These are phyloP conservation scores for Tortrix viridana DNA, from an alignment of 2,888 invertebrate genomes.

Conservation along the genomic window DNA sequence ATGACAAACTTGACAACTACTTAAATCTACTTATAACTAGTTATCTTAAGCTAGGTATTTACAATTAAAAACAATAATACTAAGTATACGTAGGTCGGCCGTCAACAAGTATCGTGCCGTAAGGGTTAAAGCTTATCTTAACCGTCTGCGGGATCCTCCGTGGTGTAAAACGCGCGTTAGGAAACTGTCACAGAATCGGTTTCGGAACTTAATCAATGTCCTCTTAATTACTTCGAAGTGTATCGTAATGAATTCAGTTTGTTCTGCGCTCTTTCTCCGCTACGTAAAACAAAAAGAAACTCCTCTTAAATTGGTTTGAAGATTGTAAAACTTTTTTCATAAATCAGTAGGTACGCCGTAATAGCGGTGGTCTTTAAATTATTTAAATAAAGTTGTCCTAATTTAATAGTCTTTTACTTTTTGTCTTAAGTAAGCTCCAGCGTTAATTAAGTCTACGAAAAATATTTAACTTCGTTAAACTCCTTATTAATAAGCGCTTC, in stretches of 20 bases:
- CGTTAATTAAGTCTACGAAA: slow-evolving; percentile 6
- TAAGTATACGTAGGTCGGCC: too few relatives aligned
- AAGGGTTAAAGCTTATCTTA: background rate
- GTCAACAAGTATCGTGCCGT: too few relatives aligned
- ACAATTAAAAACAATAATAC: too few relatives aligned
- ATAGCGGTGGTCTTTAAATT: slow-evolving; percentile 59
- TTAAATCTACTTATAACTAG: too few relatives aligned
- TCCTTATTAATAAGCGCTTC: too few relatives aligned
- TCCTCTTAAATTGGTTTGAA: slow-evolving; percentile 67
- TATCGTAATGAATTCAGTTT: slow-evolving; percentile 49
- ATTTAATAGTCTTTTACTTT: slow-evolving; percentile 47
- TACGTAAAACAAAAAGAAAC: slow-evolving; percentile 61
- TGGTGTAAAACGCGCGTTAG: background rate
- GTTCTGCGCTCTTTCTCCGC: slow-evolving; percentile 53
- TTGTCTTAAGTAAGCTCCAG: slow-evolving; percentile 10
- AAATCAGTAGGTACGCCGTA: slow-evolving; percentile 60
- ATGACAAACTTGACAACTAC: too few relatives aligned
- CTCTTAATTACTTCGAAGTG: slow-evolving; percentile 34
- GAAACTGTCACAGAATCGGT: background rate
- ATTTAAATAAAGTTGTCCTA: slow-evolving; percentile 55
- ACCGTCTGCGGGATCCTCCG: background rate
- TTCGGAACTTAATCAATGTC: slow-evolving; percentile 26
- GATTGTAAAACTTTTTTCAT: slow-evolving; percentile 69
- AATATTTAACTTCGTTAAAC: background rate
- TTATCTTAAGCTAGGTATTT: too few relatives aligned